Base-by-base conservation (phyloP, 1,140 invertebrate species). In the Euwallacea fornicatus region DNA sequence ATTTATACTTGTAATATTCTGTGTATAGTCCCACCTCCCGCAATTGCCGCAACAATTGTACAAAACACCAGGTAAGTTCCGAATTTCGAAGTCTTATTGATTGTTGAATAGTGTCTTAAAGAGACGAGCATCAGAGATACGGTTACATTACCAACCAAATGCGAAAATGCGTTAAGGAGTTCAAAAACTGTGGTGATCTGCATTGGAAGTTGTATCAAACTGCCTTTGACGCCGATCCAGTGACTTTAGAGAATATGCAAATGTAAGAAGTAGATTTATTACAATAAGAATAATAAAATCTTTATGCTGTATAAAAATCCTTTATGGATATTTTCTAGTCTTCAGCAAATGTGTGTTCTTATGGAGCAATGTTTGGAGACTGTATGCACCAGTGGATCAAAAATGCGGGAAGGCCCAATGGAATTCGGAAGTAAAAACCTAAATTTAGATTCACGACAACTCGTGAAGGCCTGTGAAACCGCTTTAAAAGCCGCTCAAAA, bases 211-310 rank as follows among this genome's bases (percentile, higher is more conserved):
- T 98, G 0, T 97, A 96, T 79, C 91, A 95, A 79, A 93, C 93
- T 13, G 93, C 94, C 47, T 98, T 98, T 84, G 94, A 98, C 86
- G 95, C 95, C 8, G 95, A 98, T 84, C 88, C 90, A 46, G 86
- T 88, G 8, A 93, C 93, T n/a, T 81, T 97, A 58, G 83, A 89
- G 43, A 94, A 95, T 76, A 87, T 98, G 3, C 84, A 88, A 77
- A 86, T 89, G 81, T 87, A 83, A 83, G 75, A 54, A 33, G 21
- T 4, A 33, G 21, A 33, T 33, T 33, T 1, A 33, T 43, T 13
- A 4, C 13, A 43, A 42, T 4, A 6, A 42, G 42, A n/a, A 7
- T 43, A 42, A n/a, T 16, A 33, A 33, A 33, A 33, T 33, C 21
- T 33, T 33, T 33, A 33, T 2, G 13, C 16, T 50, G 6, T 64